phyloP scores from a whole-genome alignment of 1,140 invertebrate genomes.

The Mamestra configurata region DNA sequence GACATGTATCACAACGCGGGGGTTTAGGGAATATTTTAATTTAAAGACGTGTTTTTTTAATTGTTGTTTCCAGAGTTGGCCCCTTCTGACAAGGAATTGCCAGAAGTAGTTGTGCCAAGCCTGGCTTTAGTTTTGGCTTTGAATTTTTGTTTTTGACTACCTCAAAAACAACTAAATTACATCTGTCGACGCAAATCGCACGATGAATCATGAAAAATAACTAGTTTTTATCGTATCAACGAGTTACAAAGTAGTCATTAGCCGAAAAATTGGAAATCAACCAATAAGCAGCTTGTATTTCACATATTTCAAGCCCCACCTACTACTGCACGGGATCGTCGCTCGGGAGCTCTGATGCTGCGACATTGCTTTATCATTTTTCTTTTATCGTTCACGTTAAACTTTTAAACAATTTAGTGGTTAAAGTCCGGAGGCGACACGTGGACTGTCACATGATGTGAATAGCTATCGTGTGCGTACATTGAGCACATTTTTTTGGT shows the following conservation, averaged over 20 bases:
- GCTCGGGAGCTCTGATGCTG: background rate
- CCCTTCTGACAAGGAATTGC: too few species aligned
- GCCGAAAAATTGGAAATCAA: background rate
- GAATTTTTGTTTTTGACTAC: background rate
- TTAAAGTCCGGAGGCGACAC: background rate
- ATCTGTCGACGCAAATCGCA: background rate
- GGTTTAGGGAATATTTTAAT: too few species aligned
- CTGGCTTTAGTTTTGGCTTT: background rate
- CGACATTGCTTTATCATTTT: background rate
- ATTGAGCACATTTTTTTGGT: background rate
- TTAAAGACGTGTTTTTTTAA: too few species aligned
- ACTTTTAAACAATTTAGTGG: background rate
- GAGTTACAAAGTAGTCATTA: background rate
- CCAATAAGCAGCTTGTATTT: background rate
- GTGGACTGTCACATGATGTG: background rate
- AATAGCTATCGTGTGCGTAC: background rate
- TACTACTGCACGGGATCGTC: background rate
- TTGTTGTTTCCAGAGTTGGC: too few species aligned
- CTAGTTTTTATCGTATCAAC: background rate
- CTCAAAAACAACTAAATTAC: too few species aligned
- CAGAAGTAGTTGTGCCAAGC: too few species aligned
- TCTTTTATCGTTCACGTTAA: slow-evolving; percentile 7
- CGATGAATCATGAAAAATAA: background rate
- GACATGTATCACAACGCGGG: too few species aligned
- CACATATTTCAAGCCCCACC: background rate